Base-by-base conservation (phyloP, 2,888 invertebrate genomes). In the Tuta absoluta region DNA sequence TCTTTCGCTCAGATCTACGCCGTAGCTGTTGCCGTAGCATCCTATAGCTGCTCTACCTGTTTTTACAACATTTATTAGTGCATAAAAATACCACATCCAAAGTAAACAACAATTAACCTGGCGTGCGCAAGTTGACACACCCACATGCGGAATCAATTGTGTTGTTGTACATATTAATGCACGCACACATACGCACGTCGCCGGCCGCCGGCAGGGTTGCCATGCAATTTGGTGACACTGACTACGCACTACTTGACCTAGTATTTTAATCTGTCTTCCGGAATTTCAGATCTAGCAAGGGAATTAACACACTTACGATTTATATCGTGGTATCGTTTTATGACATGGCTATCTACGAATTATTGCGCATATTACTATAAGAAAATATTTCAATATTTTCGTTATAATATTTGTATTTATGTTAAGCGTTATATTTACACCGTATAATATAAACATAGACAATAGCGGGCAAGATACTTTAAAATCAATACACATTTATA, bases 81-180 rank as follows among this genome's bases (percentile, higher is more conserved):
- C 41, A 8, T 33, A 57, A 63, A 48, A 41, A 24, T 49, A 17
- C 24, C 65, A 19, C 49, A 61, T 61, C 61, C 61, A 49, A 49
- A 61, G 45, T 33, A 24, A 41, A 49, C 33, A 61, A 33, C 21
- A 49, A 49, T 28, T n/a, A 23, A 49, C 45, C 28, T 37, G 24
- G 19, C 38, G 38, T 19, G 41, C 37, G 56, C 41, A 57, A 57
- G 57, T 57, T 53, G 53, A n/a, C 17, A 63, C 75, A 80, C 81
- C 70, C 74, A 82, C 82, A 81, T 70, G 65, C 67, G 72, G 69
- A 80, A 74, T 77, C 79, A 80, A 81, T 82, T 81, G 80, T 82
- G 71, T 75, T 82, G 71, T 75, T 63, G 67, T 65, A 67, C 63
- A 17, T 38, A 49, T 56, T 33, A 24, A n/a, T 59, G 10, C 48